phyloP scores from a whole-genome alignment of 2,113 vertebrate genomes.

The Ptilonorhynchus violaceus region DNA sequence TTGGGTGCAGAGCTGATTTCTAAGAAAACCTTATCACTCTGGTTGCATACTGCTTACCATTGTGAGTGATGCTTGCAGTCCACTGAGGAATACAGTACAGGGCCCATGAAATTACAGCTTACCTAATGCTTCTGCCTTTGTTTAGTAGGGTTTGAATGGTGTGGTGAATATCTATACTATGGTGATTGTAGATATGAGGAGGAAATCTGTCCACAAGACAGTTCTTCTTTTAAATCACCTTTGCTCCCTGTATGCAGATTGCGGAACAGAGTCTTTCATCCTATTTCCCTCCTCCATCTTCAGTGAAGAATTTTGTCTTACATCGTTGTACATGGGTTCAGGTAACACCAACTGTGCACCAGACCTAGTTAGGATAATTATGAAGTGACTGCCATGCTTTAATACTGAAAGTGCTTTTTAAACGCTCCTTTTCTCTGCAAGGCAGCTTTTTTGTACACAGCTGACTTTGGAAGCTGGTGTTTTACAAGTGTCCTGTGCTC shows the following conservation, averaged over 20 bases:
- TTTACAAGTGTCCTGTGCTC: neutral
- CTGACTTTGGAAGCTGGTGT: neutral
- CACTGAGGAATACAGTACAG: neutral
- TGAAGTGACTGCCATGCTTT: neutral
- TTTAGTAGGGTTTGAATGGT: neutral
- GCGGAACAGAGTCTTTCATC: neutral
- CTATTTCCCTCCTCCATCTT: neutral
- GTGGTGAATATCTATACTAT: neutral
- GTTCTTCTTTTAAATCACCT: neutral
- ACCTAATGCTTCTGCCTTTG: neutral
- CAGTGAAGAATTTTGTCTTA: neutral
- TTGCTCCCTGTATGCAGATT: neutral
- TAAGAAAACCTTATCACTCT: neutral
- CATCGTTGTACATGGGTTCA: rapidly evolving
- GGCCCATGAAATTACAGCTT: neutral
- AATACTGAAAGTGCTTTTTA: neutral
- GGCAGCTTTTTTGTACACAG: neutral
- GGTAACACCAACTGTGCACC: neutral
- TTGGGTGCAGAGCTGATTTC: neutral
- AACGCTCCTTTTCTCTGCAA: neutral
- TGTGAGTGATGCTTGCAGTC: neutral
- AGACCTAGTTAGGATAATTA: neutral
- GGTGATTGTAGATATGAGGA: neutral
- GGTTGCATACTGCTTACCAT: rapidly evolving
- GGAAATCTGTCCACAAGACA: neutral